A percentile compares a stretch with the other conserved stretches of the same genome.
Evolutionary conservation across 2,113 vertebrate genomes (phyloP).

Genomic region (Eleginops maclovinus): DNA sequence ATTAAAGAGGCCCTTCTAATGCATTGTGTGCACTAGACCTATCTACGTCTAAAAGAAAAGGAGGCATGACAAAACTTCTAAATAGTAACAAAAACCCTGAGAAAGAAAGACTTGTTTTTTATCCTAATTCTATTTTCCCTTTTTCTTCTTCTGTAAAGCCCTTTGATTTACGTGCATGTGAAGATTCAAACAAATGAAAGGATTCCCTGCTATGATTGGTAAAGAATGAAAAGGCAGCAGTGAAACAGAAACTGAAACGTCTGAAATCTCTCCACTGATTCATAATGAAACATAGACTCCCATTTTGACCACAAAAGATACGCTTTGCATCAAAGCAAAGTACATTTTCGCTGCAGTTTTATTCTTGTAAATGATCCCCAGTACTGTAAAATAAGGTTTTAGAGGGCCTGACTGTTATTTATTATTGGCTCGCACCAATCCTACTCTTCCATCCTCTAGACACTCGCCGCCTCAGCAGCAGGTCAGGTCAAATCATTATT

Average conservation of each 20-base stretch:
- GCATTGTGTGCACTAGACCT: no score
- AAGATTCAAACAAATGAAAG: neutral
- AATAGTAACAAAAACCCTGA: no score
- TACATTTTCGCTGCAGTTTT: conserved; percentile 36
- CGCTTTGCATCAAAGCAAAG: conserved; percentile 43
- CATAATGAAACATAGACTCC: conserved; percentile 40
- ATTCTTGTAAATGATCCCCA: conserved; percentile 43
- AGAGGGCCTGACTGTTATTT: conserved; percentile 65
- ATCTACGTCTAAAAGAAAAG: no score
- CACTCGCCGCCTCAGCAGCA: conserved; percentile 17
- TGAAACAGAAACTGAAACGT: conserved; percentile 19
- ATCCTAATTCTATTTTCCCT: neutral
- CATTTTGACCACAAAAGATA: conserved; percentile 46
- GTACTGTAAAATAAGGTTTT: conserved; percentile 42
- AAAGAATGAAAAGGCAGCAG: neutral
- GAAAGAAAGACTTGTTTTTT: no score
- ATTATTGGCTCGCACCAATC: conserved; percentile 47
- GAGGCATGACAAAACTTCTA: no score
- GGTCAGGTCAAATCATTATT: conserved; percentile 40
- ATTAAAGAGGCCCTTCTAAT: no score
- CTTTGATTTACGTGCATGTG: neutral
- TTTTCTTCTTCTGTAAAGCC: neutral
- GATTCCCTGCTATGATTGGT: neutral
- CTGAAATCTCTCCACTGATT: conserved; percentile 9
- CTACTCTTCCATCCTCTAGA: neutral